phyloP scores from a whole-genome alignment of 2,113 vertebrate species.

The Gulo gulo region DNA sequence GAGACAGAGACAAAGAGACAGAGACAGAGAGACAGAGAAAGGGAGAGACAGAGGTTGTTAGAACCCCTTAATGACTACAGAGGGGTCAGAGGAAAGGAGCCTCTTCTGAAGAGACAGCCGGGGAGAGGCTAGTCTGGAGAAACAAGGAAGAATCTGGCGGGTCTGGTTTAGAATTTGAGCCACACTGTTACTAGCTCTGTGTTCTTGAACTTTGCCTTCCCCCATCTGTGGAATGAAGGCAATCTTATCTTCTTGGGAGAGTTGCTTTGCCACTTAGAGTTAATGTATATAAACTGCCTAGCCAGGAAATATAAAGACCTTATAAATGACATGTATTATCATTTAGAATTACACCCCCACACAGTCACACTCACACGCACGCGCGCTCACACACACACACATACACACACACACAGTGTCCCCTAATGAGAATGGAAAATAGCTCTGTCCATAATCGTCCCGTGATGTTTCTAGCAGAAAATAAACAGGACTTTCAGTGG shows the following conservation, averaged over 20 bases:
- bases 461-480: neutral
- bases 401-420: neutral
- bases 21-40: neutral
- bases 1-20: neutral
- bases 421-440: neutral
- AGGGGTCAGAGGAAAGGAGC: neutral
- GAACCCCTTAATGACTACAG: neutral
- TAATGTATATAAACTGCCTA: neutral
- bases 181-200: neutral
- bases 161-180: neutral
- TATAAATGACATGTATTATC: neutral
- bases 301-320: neutral
- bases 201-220: neutral
- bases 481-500: neutral
- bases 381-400: too few relatives aligned
- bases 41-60: neutral
- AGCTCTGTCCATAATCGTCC: neutral
- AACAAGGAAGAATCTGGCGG: accelerated
- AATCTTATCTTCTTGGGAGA: neutral
- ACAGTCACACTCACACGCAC: neutral
- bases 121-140: neutral
- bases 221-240: neutral
- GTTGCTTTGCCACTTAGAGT: neutral
- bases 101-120: neutral
- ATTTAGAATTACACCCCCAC: neutral